Base-by-base conservation (phyloP, 2,888 invertebrate species). In the Chrysopilus asiliformis region DNA sequence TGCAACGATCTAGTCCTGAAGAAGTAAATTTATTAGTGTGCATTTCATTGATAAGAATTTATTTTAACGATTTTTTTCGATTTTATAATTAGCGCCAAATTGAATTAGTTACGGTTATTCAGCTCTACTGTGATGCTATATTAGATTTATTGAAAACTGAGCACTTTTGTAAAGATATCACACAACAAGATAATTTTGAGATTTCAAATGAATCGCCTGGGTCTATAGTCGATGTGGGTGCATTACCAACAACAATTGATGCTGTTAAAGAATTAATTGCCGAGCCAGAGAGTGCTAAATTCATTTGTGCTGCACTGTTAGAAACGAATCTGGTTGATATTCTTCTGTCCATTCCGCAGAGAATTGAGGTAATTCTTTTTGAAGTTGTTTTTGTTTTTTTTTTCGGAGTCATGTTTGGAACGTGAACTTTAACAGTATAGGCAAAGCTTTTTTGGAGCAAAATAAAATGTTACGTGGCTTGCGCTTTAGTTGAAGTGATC, bases 1-100 rank as follows among this genome's bases (percentile, higher is more conserved):
- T 73, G 34, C 68, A 70, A 49, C 64, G 63, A 47, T 68, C 68
- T 53, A 67, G 68, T 53, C 70, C 72, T 12, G 67, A 67, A 53
- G 66, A 68, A 63, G 67, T 67, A 48, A n/a, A n/a, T n/a, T n/a
- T n/a, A n/a, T n/a, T n/a, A n/a, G n/a, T n/a, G n/a, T n/a, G n/a
- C n/a, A n/a, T n/a, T n/a, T n/a, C n/a, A n/a, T n/a, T n/a, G n/a
- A n/a, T n/a, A n/a, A n/a, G n/a, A n/a, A n/a, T n/a, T n/a, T n/a
- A n/a, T n/a, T n/a, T n/a, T n/a, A n/a, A 27, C 16, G 6, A 15
- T 17, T n/a, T 18, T 10, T 26, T 12, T 26, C 15, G 34, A 31
- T 22, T 33, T 12, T 9, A 26, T 32, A 55, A 50, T 17, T 51
- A 72, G 71, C 62, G 72, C 46, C 72, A 72, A 61, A 70, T 72